Base-by-base conservation (phyloP, 1,140 invertebrate genomes). In the Brachionus plicatilis region DNA sequence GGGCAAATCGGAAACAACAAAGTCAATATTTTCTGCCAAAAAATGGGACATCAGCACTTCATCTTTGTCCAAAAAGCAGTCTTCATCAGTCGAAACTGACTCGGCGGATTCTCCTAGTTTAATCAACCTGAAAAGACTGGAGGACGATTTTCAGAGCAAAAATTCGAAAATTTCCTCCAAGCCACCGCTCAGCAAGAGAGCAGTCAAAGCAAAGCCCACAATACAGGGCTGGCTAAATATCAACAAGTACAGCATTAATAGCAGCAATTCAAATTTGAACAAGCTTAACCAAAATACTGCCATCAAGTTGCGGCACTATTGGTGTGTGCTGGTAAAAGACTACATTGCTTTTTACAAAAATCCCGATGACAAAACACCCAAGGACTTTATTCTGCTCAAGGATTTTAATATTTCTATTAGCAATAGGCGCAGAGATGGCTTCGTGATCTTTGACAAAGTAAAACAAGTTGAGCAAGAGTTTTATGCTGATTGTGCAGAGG, bases 261-360 rank as follows among this genome's bases (percentile, higher is more conserved):
- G 53, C 8, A 33, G 17, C 9, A 65, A 20, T n/a, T 29, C 50
- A 9, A 65, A 45, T 37, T 68, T 82, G 53, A 82, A 2, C 33
- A 60, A 65, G 14, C 41, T 82, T 2, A 68, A 68, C 24, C n/a
- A 14, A 41, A 65, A 33, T 27, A 14, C 50, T 2, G 33, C 12
- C 27, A 47, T 29, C 3, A 82, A 82, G 65, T 82, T 41, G n/a
- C 60, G 65, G 11, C 53, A 82, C 37, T 82, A 68, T 68, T 82
- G 79, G 79, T 82, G 79, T 47, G 79, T 82, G 2, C 24, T 82
- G 29, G 65, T 68, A 14, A 60, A 68, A 24, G 79, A 82, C 27
- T 82, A 82, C 29, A 82, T 82, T 65, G 37, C 79, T 41, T 82
- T 82, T 45, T 82, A 82, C 20, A 82, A 82, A 82, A 12, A 82